These are phyloP conservation scores for Eumeta japonica DNA, from an alignment of 1,140 invertebrate species.

Conservation along the genomic window DNA sequence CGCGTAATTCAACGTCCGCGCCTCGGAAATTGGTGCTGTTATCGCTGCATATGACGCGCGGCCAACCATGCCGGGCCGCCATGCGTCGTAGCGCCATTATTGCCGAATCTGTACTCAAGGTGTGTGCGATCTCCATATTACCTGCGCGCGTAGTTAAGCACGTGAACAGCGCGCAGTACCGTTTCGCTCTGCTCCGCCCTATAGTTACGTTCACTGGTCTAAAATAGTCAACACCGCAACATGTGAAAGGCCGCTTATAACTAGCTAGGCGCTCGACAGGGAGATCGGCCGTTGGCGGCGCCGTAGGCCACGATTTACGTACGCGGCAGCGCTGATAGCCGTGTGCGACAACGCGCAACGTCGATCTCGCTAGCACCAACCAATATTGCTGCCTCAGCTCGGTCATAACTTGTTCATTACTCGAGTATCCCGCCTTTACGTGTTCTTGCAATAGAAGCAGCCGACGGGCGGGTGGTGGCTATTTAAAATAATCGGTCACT, in stretches of 20 bases:
- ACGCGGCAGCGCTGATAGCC: no score
- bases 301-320: slow-evolving; percentile 3
- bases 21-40: slow-evolving; percentile 35
- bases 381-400: no score
- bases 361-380: background rate
- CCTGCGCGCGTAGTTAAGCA: slow-evolving; percentile 36
- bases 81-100: slow-evolving; percentile 25
- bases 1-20: slow-evolving; percentile 17
- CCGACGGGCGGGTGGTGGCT: no score
- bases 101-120: slow-evolving; percentile 30
- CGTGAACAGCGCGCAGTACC: slow-evolving; percentile 38
- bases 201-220: slow-evolving; percentile 21
- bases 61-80: slow-evolving; percentile 16
- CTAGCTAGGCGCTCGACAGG: slow-evolving; percentile 9
- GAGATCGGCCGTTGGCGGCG: slow-evolving; percentile 17
- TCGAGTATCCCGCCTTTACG: no score
- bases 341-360: background rate
- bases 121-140: slow-evolving; percentile 41
- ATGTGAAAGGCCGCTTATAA: slow-evolving; percentile 13
- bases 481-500: no score
- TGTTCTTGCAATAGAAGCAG: no score
- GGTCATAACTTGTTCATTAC: no score
- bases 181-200: slow-evolving; percentile 22
- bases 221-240: slow-evolving; percentile 27
- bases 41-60: slow-evolving; percentile 23